Conservation (phyloP, 2,888 invertebrate genomes). For the Drosophila robusta region DNA sequence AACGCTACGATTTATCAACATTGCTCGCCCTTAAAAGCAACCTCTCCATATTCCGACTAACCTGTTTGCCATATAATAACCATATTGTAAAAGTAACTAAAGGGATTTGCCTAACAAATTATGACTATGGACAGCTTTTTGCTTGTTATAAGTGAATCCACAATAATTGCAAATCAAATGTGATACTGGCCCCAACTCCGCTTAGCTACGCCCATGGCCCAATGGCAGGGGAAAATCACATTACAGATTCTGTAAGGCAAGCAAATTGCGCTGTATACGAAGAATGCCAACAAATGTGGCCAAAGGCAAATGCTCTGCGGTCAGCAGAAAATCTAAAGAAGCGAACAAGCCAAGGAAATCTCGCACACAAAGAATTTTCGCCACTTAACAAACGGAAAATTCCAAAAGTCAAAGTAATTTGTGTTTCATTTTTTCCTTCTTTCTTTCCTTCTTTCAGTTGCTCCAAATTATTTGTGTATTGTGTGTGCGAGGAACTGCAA, state of each 20-base stretch:
- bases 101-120: slow-evolving; percentile 3
- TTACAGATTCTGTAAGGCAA: slow-evolving; percentile 51
- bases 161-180: slow-evolving; percentile 55
- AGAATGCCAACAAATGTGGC: slow-evolving; percentile 51
- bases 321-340: slow-evolving; percentile 56
- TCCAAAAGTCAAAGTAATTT: slow-evolving; percentile 66
- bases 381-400: slow-evolving; percentile 63
- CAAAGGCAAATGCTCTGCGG: slow-evolving; percentile 58
- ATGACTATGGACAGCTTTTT: slow-evolving; percentile 9
- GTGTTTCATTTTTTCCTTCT: slow-evolving; percentile 24
- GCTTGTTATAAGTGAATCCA: slow-evolving; percentile 33
- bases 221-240: slow-evolving; percentile 51
- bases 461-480: slow-evolving; percentile 57
- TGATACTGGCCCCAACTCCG: slow-evolving; percentile 15
- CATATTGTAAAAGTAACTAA: slow-evolving; percentile 6
- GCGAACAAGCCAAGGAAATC: slow-evolving; percentile 47
- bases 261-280: slow-evolving; percentile 51
- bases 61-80: slow-evolving; percentile 20
- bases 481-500: slow-evolving; percentile 25
- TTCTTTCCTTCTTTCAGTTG: slow-evolving; percentile 9
- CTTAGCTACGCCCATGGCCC: slow-evolving; percentile 10
- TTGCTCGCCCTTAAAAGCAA: no score
- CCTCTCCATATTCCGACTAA: no score
- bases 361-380: slow-evolving; percentile 51
- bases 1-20: no score